Evolutionary conservation across 2,113 vertebrate species (phyloP), one percentile per base, ranked within the genome.

Genomic region (Cervus canadensis): DNA sequence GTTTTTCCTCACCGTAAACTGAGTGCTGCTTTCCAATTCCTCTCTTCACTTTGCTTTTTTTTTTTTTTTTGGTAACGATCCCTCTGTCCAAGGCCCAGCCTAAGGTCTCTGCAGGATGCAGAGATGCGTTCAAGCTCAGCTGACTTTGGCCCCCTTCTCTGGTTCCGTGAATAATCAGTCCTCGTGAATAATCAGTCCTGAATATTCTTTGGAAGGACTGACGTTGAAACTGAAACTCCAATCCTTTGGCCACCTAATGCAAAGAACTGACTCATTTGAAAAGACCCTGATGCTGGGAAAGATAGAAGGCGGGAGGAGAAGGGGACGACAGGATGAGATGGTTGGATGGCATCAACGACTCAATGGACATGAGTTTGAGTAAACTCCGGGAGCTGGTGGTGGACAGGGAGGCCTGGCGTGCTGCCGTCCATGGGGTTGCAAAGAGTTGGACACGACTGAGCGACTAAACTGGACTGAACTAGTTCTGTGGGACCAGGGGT

Each of bases 91-190:
- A 59, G 78, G 59, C 19, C 14, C 43, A 60, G 5, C 7, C 9
- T 33, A 7, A 5, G 79, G 10, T 33, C 79, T 67, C 16, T 8
- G 28, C 78, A 83, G n/a, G 56, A 3, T 14, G 23, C 33, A 33
- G 48, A 50, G 36, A 3, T 21, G 3, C 8, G 7, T 6, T 26
- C 33, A 0, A 10, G 1, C 0, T 57, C 9, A 10, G 45, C 6
- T n/a, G 56, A 26, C n/a, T 56, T 3, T 14, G 3, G 23, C 71
- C 36, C 1, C 1, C 8, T 1, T 7, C 2, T 5, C 28, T 50
- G 82, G 30, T 40, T 60, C 84, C 43, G 2, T 19, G 6, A 71
- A 71, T 71, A 71, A 71, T 71, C n/a, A 71, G 67, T 71, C 67
- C 67, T 71, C 62, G 2, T 19, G 6, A 71, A 71, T 71, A 71